phyloP scores from a whole-genome alignment of 2,113 vertebrate species.

The Tenrec ecaudatus region DNA sequence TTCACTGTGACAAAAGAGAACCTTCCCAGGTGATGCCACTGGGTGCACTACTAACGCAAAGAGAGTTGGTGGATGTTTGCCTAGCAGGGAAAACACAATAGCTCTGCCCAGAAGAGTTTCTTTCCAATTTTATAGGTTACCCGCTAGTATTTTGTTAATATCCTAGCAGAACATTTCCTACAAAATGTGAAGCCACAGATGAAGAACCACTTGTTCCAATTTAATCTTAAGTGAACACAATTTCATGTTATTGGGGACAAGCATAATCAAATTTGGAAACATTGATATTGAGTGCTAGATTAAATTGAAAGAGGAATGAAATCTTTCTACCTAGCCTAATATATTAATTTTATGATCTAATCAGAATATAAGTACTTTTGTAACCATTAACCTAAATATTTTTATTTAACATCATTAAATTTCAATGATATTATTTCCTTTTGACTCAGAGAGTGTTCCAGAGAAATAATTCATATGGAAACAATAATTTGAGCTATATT shows the following conservation, averaged over 20 bases:
- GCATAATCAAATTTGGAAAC: constrained; percentile 5
- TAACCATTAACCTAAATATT: neutral
- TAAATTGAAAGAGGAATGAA: constrained; percentile 1
- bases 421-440: constrained; percentile 11
- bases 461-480: neutral
- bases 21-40: no score
- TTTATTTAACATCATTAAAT: constrained; percentile 35
- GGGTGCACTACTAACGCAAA: no score
- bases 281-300: neutral
- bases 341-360: constrained; percentile 2
- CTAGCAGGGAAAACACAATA: no score
- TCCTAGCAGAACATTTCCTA: neutral
- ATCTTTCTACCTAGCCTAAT: neutral
- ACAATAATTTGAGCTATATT: constrained; percentile 2
- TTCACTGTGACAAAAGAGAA: no score
- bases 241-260: neutral
- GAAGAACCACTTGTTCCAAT: neutral
- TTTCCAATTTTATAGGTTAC: no score
- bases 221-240: constrained; percentile 3
- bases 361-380: constrained; percentile 5
- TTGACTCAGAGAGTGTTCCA: constrained; percentile 29
- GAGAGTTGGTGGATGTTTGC: no score
- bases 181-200: constrained; percentile 7
- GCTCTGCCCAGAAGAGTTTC: no score
- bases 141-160: no score